These are phyloP conservation scores for Sebastes baramenuke DNA, from an alignment of 2,797 vertebrate genomes.

Conservation along the genomic window DNA sequence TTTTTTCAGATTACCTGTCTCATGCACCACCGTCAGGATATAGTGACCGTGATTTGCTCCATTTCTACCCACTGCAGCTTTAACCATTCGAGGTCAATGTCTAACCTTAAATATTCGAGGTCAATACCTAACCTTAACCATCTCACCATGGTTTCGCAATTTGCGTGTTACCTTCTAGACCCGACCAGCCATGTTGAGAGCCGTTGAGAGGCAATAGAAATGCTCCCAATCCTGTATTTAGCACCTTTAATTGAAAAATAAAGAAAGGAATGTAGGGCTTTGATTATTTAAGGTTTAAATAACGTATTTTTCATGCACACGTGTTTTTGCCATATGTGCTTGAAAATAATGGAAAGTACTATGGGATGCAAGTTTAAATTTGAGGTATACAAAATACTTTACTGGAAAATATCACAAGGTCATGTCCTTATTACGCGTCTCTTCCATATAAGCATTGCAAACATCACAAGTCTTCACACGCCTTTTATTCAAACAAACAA, in stretches of 20 bases:
- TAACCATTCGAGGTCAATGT: no score
- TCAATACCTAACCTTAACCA: no score
- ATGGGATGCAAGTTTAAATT: background rate
- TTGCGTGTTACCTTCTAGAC: background rate
- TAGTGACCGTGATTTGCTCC: no score
- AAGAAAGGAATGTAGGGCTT: background rate
- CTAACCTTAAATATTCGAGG: no score
- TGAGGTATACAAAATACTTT: background rate
- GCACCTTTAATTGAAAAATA: background rate
- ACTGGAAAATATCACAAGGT: background rate
- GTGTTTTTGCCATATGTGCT: background rate
- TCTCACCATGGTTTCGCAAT: no score
- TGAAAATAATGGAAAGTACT: background rate
- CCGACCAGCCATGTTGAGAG: background rate
- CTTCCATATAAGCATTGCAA: background rate
- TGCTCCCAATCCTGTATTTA: background rate
- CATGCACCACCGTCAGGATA: no score
- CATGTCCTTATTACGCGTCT: background rate
- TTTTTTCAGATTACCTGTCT: no score
- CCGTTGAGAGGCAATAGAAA: background rate
- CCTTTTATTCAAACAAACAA: conserved; percentile 45
- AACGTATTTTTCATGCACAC: background rate
- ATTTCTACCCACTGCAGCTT: no score
- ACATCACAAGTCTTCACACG: conserved; percentile 15
- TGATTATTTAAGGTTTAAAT: background rate